Percentiles rank a stretch among this genome's conserved stretches.
phyloP scores from a whole-genome alignment of 1,140 invertebrate genomes.

The Drosophila quadrilineata region DNA sequence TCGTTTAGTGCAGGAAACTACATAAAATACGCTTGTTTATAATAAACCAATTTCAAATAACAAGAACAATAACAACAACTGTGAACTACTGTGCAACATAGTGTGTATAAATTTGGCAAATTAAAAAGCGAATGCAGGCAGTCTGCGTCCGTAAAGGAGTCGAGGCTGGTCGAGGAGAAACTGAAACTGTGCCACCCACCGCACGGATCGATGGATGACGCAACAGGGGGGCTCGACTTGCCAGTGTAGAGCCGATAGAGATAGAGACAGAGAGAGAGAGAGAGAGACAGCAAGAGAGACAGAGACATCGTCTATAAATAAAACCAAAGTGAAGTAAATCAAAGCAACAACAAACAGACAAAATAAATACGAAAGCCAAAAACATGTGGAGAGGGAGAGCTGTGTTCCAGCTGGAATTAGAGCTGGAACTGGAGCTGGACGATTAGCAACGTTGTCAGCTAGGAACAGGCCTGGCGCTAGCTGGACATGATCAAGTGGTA shows the following conservation, averaged over 20 bases:
- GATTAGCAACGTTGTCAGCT: constrained; percentile 31
- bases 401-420: background rate
- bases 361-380: constrained; percentile 57
- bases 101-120: constrained; percentile 76
- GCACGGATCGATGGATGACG: constrained; percentile 71
- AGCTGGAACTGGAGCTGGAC: constrained; percentile 8
- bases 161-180: no score
- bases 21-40: background rate
- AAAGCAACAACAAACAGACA: no score
- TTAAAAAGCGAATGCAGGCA: constrained; percentile 61
- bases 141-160: no score
- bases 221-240: constrained; percentile 62
- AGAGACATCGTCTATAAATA: constrained; percentile 65
- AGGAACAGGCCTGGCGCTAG: constrained; percentile 35
- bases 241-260: background rate
- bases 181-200: constrained; percentile 62
- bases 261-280: background rate
- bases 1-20: background rate
- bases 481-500: constrained; percentile 63
- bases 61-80: constrained; percentile 30
- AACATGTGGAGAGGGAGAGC: constrained; percentile 54
- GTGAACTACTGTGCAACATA: constrained; percentile 58
- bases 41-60: constrained; percentile 39
- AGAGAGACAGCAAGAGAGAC: background rate
- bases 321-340: constrained; percentile 66